A percentile compares a stretch with the other conserved stretches of the same genome.
Conservation (phyloP, 2,888 invertebrate species). For the Melikaiella ostensackeni region DNA sequence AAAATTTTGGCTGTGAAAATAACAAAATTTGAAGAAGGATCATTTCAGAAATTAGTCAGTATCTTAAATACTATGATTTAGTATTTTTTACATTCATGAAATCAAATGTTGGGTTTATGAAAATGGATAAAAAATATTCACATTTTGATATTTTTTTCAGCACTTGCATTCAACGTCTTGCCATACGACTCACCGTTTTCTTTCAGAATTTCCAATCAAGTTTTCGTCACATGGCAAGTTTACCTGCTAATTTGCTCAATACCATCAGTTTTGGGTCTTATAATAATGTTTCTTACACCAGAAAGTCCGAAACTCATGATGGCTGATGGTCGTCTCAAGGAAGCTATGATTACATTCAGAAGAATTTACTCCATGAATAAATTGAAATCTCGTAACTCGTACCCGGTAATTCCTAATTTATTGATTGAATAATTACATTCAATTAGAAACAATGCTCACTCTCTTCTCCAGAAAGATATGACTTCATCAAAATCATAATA, state of each 20-base stretch:
- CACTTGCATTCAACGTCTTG: constrained; percentile 76
- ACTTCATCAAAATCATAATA: too few species aligned
- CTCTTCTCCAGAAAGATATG: too few species aligned
- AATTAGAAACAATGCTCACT: too few species aligned
- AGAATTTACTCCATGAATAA: constrained; percentile 85
- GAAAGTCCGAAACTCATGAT: constrained; percentile 90
- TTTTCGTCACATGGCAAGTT: constrained; percentile 78
- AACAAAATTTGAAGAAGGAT: too few species aligned
- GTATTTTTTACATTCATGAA: too few species aligned
- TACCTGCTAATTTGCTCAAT: constrained; percentile 78
- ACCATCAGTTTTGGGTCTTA: constrained; percentile 84
- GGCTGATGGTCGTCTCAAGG: constrained; percentile 82
- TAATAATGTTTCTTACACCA: constrained; percentile 82
- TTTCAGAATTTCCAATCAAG: constrained; percentile 62
- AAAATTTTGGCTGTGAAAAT: too few species aligned
- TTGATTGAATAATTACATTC: constrained; percentile 40
- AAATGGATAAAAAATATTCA: neutral
- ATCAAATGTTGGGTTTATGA: too few species aligned
- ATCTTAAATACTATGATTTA: too few species aligned
- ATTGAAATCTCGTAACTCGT: constrained; percentile 81
- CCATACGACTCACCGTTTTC: constrained; percentile 69
- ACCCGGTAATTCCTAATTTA: constrained; percentile 80
- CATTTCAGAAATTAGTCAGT: too few species aligned
- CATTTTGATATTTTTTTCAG: constrained; percentile 58
- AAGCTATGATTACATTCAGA: constrained; percentile 83